A percentile compares a stretch with the other conserved stretches of the same genome.
Evolutionary conservation across 2,888 invertebrate species (phyloP).

Genomic region (Keiferia lycopersicella): DNA sequence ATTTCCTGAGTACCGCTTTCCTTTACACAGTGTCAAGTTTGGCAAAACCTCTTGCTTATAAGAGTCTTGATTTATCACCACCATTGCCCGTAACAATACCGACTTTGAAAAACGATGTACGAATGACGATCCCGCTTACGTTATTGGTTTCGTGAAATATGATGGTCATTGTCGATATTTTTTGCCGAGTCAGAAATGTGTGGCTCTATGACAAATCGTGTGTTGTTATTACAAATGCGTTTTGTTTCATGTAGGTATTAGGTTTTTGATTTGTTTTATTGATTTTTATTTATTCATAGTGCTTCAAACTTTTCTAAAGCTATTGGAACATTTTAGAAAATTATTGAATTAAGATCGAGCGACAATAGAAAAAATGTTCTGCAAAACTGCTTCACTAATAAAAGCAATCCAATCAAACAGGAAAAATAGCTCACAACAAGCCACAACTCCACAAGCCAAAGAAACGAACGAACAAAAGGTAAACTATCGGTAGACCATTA

Average conservation of each 20-base stretch:
- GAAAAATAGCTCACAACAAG: slow-evolving; percentile 11
- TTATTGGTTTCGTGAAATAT: slow-evolving; percentile 57
- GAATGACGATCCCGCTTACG: slow-evolving; percentile 47
- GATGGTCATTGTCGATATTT: slow-evolving; percentile 37
- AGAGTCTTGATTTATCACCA: slow-evolving; percentile 60
- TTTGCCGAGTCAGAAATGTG: slow-evolving; percentile 26
- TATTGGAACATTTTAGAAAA: too few species aligned
- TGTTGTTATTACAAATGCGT: slow-evolving; percentile 14
- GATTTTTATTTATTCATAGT: too few species aligned
- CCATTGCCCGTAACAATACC: slow-evolving; percentile 50
- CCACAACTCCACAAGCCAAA: slow-evolving; percentile 10
- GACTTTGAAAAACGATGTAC: slow-evolving; percentile 56
- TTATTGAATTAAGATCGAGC: background rate
- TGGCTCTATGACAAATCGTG: slow-evolving; percentile 16
- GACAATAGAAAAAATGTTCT: background rate
- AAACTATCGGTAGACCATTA: slow-evolving; percentile 56
- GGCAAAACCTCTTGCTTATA: slow-evolving; percentile 58
- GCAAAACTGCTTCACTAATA: background rate
- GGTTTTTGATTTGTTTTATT: background rate
- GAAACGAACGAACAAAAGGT: slow-evolving; percentile 24
- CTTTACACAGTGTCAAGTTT: slow-evolving; percentile 64
- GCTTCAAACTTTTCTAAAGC: too few species aligned
- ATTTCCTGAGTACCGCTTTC: slow-evolving; percentile 60
- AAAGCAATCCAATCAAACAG: background rate
- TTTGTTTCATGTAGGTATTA: slow-evolving; percentile 21